Evolutionary conservation across 1,140 invertebrate species (phyloP), one percentile per base, ranked within the genome.

Genomic region (Drosophila mayri): DNA sequence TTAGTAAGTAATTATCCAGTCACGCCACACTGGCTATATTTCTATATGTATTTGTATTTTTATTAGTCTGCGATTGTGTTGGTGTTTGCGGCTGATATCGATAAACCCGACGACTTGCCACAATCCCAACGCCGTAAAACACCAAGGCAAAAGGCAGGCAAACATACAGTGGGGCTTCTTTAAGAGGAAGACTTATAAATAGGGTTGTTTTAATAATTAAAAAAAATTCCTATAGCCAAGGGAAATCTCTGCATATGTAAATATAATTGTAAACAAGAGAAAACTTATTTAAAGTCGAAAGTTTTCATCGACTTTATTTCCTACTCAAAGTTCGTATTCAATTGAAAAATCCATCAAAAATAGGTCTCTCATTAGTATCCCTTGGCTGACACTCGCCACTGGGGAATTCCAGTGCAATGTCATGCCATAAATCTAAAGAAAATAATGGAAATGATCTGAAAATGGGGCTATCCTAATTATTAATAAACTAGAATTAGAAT

Each of bases 1-100:
- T 72, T 72, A 72, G 68, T 72, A 72, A 72, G 68, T 72, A 72
- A 72, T 72, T 72, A 72, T 72, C 68, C 66, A 72, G 68, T 72
- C 68, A 72, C 68, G 68, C 68, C 66, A 72, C 66, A 35, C 28
- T 8, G 46, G 2, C 54, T 41, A 44, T 47, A 6, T 32, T 49
- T 50, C 7, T 20, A 11, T 20, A 8, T 43, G 28, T 59, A 12
- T 12, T 25, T 41, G n/a, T 58, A 16, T 30, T 40, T 30, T 40
- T 57, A 12, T 30, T 59, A 25, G 38, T 11, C 28, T 50, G 25
- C 0, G 47, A 12, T 60, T 25, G 55, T 65, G 22, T 58, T 30
- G 44, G 38, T 47, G 43, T 46, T 28, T 70, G 41, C 44, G 41
- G 25, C 25, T 47, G 32, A 18, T 41, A 72, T 72, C 66, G 65